Conservation (phyloP, 2,888 invertebrate genomes). For the Ennomos fuscantarius region DNA sequence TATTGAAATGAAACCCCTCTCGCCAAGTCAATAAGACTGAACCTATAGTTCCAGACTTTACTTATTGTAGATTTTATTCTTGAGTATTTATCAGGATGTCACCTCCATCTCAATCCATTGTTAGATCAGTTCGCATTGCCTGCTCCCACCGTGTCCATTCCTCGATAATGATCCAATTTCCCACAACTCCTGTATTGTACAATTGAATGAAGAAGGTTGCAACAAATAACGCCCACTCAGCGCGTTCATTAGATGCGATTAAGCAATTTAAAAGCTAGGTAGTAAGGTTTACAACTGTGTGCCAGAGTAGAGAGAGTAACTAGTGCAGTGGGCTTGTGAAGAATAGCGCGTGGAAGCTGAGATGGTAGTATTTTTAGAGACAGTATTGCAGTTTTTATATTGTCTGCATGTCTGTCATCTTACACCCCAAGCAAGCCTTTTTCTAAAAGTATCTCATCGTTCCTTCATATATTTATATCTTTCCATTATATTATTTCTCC, state of each 20-base stretch:
- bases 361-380: not conserved
- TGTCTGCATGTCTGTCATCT: too few relatives aligned
- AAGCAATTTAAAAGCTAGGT: not conserved
- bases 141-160: constrained; percentile 10
- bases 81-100: not conserved
- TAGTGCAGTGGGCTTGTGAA: constrained; percentile 16
- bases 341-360: constrained; percentile 23
- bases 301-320: not conserved
- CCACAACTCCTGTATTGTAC: constrained; percentile 9
- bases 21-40: too few relatives aligned
- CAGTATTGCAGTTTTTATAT: constrained; percentile 2
- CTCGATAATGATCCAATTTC: constrained; percentile 34
- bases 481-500: too few relatives aligned
- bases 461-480: too few relatives aligned
- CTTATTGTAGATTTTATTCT: too few relatives aligned
- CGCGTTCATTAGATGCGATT: not conserved
- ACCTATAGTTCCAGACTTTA: too few relatives aligned
- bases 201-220: constrained; percentile 26
- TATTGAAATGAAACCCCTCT: too few relatives aligned
- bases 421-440: too few relatives aligned
- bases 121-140: constrained; percentile 10
- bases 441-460: too few relatives aligned
- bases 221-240: constrained; percentile 21
- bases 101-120: constrained; percentile 2
- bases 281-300: constrained; percentile 5